Evolutionary conservation across 2,888 invertebrate species (phyloP), one percentile per base, ranked within the genome.

Genomic region (Augiades crinisus): DNA sequence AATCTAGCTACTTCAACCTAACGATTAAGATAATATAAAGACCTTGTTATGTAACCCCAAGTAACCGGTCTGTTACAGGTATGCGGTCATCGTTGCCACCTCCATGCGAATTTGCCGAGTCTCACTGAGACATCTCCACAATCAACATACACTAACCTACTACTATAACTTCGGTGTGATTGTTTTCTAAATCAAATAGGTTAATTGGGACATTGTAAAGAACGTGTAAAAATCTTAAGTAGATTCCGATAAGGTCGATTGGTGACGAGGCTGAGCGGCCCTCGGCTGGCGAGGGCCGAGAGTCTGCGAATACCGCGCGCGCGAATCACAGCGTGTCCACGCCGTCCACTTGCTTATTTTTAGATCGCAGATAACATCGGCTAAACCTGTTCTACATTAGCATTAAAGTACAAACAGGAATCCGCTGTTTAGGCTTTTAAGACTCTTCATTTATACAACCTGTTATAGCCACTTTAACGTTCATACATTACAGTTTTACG

Each of bases 351-450:
- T 10, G 27, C 5, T 3, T 41, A 41, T 41, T 30, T 41, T 27
- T 41, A 41, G 41, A 41, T 30, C 10, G 12, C 10, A 43, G 30
- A 43, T 19, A 43, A 19, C 17, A 17, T 8, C 13, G 8, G 41
- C 27, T 27, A 16, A 43, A 43, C 43, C 43, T 43, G 43, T 43
- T 43, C 31, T 31, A 31, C 30, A 43, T 31, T 31, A 43, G 19
- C 31, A 12, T 30, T 30, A 13, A 43, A 43, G 43, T 19, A 19
- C 31, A 12, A 43, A 31, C 10, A 8, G 19, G 38, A 12, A 38
- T 38, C 17, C 22, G 19, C 31, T 31, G 27, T 30, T 43, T 31
- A 43, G 43, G 43, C 19, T 30, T n/a, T 27, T 16, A 27, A 12
- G 13, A 12, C 16, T 6, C 30, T 10, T 16, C 30, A 14, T 14